Conservation (phyloP, 53 echinoderm and acorn worm genomes). For the Apostichopus leukothele region DNA sequence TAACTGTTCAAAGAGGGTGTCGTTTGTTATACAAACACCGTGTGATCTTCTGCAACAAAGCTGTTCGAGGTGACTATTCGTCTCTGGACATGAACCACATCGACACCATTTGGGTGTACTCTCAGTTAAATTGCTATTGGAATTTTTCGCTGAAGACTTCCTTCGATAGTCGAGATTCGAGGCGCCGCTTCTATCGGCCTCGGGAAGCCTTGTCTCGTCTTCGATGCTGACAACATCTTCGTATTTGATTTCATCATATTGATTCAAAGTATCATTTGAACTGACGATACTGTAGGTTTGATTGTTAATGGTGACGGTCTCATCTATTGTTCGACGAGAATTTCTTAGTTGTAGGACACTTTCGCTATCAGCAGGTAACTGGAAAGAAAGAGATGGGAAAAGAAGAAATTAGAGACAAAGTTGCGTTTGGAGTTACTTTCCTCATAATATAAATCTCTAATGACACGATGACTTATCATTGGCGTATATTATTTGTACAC, state of each 20-base stretch:
- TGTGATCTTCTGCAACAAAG: neutral
- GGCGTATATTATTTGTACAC: too few species aligned
- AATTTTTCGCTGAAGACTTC: neutral
- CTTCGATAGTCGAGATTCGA: neutral
- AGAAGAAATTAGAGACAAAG: too few species aligned
- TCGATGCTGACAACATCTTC: neutral
- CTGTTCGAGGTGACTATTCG: neutral
- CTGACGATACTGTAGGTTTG: neutral
- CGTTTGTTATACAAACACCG: neutral
- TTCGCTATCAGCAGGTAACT: neutral
- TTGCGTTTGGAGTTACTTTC: too few species aligned
- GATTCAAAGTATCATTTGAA: neutral
- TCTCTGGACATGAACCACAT: conserved; percentile 12
- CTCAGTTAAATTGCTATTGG: neutral
- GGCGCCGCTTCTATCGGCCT: neutral
- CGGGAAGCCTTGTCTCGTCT: neutral
- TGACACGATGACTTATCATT: too few species aligned
- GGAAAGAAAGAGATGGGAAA: too few species aligned
- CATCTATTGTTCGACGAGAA: neutral
- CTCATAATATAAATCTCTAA: too few species aligned
- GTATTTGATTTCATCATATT: neutral
- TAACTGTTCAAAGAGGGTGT: neutral
- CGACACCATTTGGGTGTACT: conserved; percentile 1
- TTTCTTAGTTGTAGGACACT: neutral
- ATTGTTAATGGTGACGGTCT: neutral